Conservation (phyloP, 2,888 invertebrate species). For the Galeruca laticollis region DNA sequence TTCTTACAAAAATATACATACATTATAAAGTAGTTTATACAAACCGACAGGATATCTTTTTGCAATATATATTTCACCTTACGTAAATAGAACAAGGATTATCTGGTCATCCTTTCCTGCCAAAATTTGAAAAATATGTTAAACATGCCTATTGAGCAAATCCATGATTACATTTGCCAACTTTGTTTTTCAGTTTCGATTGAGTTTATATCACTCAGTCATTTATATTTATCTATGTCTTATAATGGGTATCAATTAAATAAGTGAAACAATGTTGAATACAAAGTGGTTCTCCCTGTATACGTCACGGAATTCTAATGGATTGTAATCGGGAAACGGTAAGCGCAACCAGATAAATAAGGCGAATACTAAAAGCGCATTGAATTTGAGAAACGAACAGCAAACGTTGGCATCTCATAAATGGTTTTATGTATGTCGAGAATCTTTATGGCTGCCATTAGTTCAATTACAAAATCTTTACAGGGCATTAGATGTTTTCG, state of each 20-base stretch:
- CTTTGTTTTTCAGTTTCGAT: too few species aligned
- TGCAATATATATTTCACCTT: neutral
- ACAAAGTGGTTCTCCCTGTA: constrained; percentile 7
- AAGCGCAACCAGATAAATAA: constrained; percentile 29
- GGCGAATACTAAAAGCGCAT: constrained; percentile 41
- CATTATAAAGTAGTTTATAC: neutral
- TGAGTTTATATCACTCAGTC: too few species aligned
- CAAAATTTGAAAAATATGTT: neutral
- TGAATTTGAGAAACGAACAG: constrained; percentile 39
- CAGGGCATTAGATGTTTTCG: constrained; percentile 41
- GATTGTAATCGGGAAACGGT: constrained; percentile 22
- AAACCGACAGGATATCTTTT: neutral
- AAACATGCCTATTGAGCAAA: neutral
- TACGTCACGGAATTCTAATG: constrained; percentile 9
- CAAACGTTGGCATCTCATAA: constrained; percentile 42
- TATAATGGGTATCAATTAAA: too few species aligned
- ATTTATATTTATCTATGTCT: too few species aligned
- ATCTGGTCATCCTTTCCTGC: neutral
- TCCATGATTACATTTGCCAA: neutral
- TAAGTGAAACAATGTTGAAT: too few species aligned
- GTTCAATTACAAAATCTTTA: constrained; percentile 46
- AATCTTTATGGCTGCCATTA: constrained; percentile 44
- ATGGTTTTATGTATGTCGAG: constrained; percentile 45
- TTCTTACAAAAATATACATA: neutral
- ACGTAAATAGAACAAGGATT: constrained; percentile 2